These are phyloP conservation scores for Plectus sambesii DNA, from an alignment of 1,140 invertebrate genomes.

Conservation along the genomic window DNA sequence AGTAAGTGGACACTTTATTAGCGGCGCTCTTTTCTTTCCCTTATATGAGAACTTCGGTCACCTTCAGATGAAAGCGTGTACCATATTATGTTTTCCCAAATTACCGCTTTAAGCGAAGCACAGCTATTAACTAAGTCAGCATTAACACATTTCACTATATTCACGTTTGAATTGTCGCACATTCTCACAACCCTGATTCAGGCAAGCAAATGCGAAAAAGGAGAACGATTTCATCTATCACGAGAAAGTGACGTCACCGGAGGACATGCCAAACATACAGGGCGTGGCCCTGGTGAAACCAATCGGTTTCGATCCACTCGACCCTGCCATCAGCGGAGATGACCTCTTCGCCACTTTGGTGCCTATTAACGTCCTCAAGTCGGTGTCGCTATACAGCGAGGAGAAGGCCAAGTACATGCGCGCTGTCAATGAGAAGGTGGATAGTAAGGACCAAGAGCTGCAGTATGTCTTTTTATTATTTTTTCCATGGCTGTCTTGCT, in stretches of 20 bases:
- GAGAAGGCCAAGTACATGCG: slow-evolving; percentile 83
- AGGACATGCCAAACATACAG: slow-evolving; percentile 53
- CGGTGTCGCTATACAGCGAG: slow-evolving; percentile 83
- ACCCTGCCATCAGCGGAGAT: slow-evolving; percentile 74
- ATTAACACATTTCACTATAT: too few species aligned
- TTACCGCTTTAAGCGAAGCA: too few species aligned
- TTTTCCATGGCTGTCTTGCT: neutral
- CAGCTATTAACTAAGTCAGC: too few species aligned
- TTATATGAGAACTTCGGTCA: too few species aligned
- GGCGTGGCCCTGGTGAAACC: slow-evolving; percentile 83
- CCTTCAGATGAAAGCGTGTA: too few species aligned
- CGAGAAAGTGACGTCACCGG: slow-evolving; percentile 75
- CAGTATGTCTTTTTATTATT: slow-evolving; percentile 47
- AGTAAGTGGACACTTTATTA: slow-evolving; percentile 46
- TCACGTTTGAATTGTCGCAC: too few species aligned
- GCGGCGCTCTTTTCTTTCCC: too few species aligned
- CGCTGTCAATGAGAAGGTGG: slow-evolving; percentile 62
- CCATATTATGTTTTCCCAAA: too few species aligned
- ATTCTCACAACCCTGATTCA: too few species aligned
- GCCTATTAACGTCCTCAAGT: slow-evolving; percentile 87
- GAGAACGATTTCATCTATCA: slow-evolving; percentile 99
- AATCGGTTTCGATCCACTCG: slow-evolving; percentile 73
- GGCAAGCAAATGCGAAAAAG: slow-evolving; percentile 76
- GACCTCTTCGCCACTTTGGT: slow-evolving; percentile 84
- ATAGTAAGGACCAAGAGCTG: slow-evolving; percentile 73